Base-by-base conservation (phyloP, 2,113 vertebrate genomes). In the Oxyruncus cristatus region DNA sequence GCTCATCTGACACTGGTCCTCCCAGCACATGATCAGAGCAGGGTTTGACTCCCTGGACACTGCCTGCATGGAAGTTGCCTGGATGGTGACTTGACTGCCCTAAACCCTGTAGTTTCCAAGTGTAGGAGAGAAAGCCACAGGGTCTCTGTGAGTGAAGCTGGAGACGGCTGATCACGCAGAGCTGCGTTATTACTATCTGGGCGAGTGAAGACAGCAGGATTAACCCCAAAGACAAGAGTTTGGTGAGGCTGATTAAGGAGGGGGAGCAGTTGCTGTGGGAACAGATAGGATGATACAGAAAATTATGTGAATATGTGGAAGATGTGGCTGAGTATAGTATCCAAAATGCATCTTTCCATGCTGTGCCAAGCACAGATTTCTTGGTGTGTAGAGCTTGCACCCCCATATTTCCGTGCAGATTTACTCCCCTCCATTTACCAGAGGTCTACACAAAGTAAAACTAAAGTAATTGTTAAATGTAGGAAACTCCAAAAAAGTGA, bases 31-130 rank as follows among this genome's bases (percentile, higher is more conserved):
- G 21, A 10, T 22, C 19, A 50, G 7, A 80, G 17, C 1, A 32
- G 30, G 5, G 18, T 35, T 62, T 62, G 50, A 4, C 39, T 91
- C 21, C 35, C 81, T 50, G 77, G n/a, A 39, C 0, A 0, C n/a
- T 71, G 87, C 28, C 62, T 66, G 24, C 0, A 0, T 73, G 28
- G 28, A 88, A 79, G 42, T 30, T 88, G 58, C 17, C 46, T 88
- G 79, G 42, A 83, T 80, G 91, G 76, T 52, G 88, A 86, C 33
- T 95, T 88, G 47, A 10, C 35, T 91, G 83, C 55, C 42, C 68
- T 63, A 77, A 88, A 72, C 49, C 30, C 41, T 3, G 0, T 9
- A 30, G 19, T 56, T 90, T 44, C 66, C 71, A 15, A 14, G 33
- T 11, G n/a, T 0, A 0, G 35, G 26, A 50, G 58, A 58, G 32